Percentiles rank a stretch among this genome's conserved stretches.
phyloP scores from a whole-genome alignment of 2,888 invertebrate genomes.

The Ethmia dodecea region DNA sequence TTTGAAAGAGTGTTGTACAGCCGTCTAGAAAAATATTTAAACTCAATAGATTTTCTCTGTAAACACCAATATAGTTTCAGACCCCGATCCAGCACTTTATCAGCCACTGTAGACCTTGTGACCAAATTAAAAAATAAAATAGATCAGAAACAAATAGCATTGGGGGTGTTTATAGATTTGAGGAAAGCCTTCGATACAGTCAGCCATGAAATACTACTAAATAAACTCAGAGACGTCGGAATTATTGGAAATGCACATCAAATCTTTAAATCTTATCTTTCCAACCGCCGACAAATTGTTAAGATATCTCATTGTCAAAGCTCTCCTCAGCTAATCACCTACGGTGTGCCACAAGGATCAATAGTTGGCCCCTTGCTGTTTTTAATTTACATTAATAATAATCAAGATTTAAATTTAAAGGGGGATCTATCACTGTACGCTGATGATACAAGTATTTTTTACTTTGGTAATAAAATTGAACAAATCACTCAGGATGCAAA shows the following conservation, averaged over 20 bases:
- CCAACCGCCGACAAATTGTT: conserved; percentile 12
- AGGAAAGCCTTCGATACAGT: conserved; percentile 13
- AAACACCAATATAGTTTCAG: conserved; percentile 6
- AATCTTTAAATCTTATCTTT: conserved; percentile 13
- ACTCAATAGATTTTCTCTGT: background rate
- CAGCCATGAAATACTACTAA: conserved; percentile 10
- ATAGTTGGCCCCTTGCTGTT: conserved; percentile 15
- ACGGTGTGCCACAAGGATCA: conserved; percentile 16
- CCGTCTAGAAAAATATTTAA: conserved; percentile 2
- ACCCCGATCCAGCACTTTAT: conserved; percentile 12
- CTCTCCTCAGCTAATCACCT: conserved; percentile 4
- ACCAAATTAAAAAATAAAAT: no score
- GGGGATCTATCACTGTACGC: background rate
- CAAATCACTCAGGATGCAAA: conserved; percentile 9
- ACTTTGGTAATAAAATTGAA: conserved; percentile 12
- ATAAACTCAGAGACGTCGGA: conserved; percentile 12
- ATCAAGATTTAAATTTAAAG: no score
- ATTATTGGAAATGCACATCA: conserved; percentile 6
- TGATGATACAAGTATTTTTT: conserved; percentile 14
- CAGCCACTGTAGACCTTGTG: no score
- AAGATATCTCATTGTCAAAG: conserved; percentile 11
- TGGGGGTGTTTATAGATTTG: conserved; percentile 19
- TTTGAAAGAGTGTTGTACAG: conserved; percentile 3
- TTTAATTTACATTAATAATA: conserved; percentile 7
- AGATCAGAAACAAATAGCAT: conserved; percentile 12